Evolutionary conservation across 2,888 invertebrate species (phyloP).

Genomic region (Fragum fragum): DNA sequence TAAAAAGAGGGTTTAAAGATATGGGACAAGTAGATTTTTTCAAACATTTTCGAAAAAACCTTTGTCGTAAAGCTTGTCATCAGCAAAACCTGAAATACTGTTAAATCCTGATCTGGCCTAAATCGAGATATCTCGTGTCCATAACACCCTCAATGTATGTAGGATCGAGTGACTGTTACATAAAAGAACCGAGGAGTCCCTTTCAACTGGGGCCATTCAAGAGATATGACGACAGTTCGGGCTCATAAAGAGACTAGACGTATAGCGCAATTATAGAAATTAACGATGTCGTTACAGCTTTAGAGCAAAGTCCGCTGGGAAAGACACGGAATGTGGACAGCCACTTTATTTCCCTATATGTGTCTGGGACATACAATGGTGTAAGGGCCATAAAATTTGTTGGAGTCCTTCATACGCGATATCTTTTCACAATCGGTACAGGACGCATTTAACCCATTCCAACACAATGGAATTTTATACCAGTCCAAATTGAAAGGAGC

Average conservation of each 20-base stretch:
- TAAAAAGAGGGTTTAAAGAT: no score
- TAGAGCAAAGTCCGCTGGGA: constrained; percentile 11
- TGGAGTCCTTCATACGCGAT: background rate
- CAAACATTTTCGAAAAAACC: no score
- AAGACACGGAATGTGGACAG: background rate
- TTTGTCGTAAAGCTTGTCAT: no score
- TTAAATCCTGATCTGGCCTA: no score
- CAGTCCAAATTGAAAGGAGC: no score
- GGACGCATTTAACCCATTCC: no score
- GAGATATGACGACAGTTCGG: background rate
- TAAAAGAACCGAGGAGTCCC: background rate
- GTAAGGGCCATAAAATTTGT: background rate
- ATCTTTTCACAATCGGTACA: background rate
- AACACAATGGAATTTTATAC: no score
- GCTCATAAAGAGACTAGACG: background rate
- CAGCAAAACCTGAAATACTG: no score
- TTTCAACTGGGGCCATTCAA: background rate
- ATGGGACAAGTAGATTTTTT: no score
- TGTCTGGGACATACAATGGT: background rate
- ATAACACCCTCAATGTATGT: no score
- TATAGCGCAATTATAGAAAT: constrained; percentile 16
- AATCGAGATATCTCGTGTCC: no score
- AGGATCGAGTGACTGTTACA: no score
- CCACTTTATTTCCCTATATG: background rate
- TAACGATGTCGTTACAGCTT: background rate